These are phyloP conservation scores for Baryphthengus martii DNA, from an alignment of 2,113 vertebrate genomes.

Conservation along the genomic window DNA sequence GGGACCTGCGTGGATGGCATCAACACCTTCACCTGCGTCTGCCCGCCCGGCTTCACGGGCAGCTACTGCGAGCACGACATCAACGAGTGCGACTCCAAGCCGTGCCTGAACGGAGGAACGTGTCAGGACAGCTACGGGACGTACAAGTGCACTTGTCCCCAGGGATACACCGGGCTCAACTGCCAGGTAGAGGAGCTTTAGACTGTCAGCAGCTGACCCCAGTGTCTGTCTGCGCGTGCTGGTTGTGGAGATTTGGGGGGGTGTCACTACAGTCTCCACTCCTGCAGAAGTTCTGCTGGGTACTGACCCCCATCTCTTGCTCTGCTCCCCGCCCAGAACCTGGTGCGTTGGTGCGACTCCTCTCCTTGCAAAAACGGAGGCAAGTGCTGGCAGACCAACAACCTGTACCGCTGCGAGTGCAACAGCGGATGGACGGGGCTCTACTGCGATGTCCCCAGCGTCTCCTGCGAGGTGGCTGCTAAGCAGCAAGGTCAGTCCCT, in stretches of 20 bases:
- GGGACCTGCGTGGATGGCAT: constrained; percentile 94
- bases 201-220: rapidly evolving
- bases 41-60: constrained; percentile 89
- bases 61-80: constrained; percentile 95
- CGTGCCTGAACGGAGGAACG: constrained; percentile 90
- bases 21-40: constrained; percentile 91
- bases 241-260: background rate
- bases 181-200: constrained; percentile 83
- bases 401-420: constrained; percentile 88
- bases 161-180: constrained; percentile 91
- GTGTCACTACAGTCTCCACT: background rate
- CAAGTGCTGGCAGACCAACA: constrained; percentile 87
- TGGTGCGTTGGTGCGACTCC: constrained; percentile 92
- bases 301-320: background rate
- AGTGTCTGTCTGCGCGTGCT: rapidly evolving
- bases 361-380: constrained; percentile 93
- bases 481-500: constrained; percentile 82
- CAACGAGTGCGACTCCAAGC: constrained; percentile 93
- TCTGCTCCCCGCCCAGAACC: constrained; percentile 71
- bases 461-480: constrained; percentile 94
- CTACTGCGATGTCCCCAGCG: constrained; percentile 92
- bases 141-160: constrained; percentile 92
- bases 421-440: constrained; percentile 89
- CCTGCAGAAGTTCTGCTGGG: background rate
- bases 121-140: constrained; percentile 96